phyloP scores from a whole-genome alignment of 2,113 vertebrate species.

The Passerina amoena region DNA sequence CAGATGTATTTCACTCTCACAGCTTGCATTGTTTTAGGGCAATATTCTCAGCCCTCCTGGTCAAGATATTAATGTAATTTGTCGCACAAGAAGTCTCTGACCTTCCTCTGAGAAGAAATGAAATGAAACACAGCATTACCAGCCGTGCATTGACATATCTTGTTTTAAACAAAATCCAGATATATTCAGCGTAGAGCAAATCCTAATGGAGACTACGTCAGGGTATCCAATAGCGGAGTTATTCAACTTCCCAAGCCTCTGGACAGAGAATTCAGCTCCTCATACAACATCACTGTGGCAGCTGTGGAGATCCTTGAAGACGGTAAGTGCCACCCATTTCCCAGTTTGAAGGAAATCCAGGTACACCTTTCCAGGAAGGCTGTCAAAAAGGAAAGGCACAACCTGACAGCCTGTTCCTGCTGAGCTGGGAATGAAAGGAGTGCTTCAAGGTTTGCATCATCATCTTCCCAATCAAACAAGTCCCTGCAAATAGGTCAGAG shows the following conservation, averaged over 20 bases:
- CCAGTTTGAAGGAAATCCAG: neutral
- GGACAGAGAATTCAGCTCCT: conserved; percentile 85
- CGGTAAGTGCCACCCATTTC: conserved; percentile 10
- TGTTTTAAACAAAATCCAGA: conserved; percentile 67
- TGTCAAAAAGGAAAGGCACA: neutral
- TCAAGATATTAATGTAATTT: neutral
- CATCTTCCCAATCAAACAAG: neutral
- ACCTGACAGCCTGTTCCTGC: neutral
- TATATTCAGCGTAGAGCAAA: conserved; percentile 79
- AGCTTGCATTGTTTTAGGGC: neutral
- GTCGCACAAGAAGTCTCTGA: neutral
- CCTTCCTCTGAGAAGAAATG: neutral
- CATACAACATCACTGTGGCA: conserved; percentile 84
- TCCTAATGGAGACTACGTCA: conserved; percentile 74
- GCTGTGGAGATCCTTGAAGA: conserved; percentile 82
- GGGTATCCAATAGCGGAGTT: conserved; percentile 72
- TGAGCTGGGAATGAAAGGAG: neutral
- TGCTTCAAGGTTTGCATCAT: neutral
- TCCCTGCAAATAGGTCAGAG: neutral
- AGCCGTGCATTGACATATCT: neutral
- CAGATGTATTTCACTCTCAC: neutral
- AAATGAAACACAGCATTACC: neutral
- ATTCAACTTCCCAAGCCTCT: conserved; percentile 80
- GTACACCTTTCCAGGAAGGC: neutral
- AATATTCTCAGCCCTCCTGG: neutral